These are phyloP conservation scores for Battus philenor DNA, from an alignment of 1,140 invertebrate genomes.

Conservation along the genomic window DNA sequence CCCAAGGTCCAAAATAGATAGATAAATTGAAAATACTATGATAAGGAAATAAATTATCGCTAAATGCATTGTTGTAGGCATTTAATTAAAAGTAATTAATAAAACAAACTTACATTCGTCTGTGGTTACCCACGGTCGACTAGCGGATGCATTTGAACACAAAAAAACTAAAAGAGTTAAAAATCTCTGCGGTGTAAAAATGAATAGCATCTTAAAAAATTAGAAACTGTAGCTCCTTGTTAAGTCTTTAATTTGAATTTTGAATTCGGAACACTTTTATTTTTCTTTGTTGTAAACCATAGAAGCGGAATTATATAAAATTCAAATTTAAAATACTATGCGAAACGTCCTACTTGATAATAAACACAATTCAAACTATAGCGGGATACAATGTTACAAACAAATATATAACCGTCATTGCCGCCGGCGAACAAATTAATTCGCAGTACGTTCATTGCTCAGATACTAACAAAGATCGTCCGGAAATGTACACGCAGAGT, in stretches of 20 bases:
- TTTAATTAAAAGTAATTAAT: slow-evolving; percentile 8
- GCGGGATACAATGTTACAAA: slow-evolving; percentile 5
- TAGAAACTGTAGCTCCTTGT: no score
- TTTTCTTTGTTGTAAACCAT: no score
- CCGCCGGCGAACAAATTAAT: not conserved
- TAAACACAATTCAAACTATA: slow-evolving; percentile 2
- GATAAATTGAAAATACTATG: no score
- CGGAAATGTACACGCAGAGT: slow-evolving; percentile 2
- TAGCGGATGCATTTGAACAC: slow-evolving; percentile 15
- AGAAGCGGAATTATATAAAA: no score
- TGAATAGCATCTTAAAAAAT: no score
- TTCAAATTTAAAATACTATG: slow-evolving; percentile 15
- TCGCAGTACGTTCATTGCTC: not conserved
- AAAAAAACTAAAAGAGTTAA: no score
- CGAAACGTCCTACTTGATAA: not conserved
- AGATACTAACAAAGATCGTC: not conserved
- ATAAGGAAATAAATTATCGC: no score
- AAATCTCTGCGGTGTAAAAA: no score
- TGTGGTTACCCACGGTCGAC: slow-evolving; percentile 30
- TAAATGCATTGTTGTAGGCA: no score
- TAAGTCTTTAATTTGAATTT: no score
- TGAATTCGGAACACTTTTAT: no score
- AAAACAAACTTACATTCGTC: slow-evolving; percentile 40
- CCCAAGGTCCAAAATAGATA: no score
- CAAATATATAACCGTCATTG: slow-evolving; percentile 3